These are phyloP conservation scores for Lagopus leucura DNA, from an alignment of 2,113 vertebrate genomes.

Conservation along the genomic window DNA sequence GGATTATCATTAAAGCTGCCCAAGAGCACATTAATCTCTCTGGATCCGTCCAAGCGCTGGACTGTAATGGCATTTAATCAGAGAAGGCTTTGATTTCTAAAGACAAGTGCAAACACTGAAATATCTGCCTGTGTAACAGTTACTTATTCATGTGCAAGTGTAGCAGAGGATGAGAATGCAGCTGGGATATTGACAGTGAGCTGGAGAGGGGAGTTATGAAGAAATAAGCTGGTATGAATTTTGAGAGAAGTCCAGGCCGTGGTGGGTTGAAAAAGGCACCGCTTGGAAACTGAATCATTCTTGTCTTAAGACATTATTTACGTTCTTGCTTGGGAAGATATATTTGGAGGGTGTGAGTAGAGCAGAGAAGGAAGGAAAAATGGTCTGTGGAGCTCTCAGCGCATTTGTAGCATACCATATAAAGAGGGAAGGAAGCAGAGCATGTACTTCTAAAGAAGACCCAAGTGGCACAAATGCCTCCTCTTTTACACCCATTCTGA, in stretches of 20 bases:
- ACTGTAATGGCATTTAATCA: conserved; percentile 74
- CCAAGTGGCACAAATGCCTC: not conserved
- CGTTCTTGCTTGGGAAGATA: not conserved
- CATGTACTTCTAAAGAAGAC: not conserved
- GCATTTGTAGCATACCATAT: not conserved
- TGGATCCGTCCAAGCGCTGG: conserved; percentile 60
- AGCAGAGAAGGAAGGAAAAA: not conserved
- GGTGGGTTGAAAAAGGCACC: not conserved
- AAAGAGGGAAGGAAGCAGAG: not conserved
- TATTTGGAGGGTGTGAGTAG: not conserved
- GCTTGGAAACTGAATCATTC: not conserved
- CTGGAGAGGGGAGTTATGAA: not conserved
- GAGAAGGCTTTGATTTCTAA: conserved; percentile 77
- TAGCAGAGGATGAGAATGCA: not conserved
- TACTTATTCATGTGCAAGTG: conserved; percentile 59
- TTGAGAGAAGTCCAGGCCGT: not conserved
- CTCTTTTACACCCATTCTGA: not conserved
- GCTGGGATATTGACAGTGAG: not conserved
- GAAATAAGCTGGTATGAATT: conserved; percentile 1
- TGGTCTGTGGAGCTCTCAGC: not conserved
- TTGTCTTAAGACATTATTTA: not conserved
- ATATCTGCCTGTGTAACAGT: conserved; percentile 59
- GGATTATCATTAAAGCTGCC: conserved; percentile 70
- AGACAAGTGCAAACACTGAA: conserved; percentile 70
- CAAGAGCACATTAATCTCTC: conserved; percentile 72